A percentile compares a stretch with the other conserved stretches of the same genome.
Evolutionary conservation across 2,797 vertebrate genomes (phyloP).

Genomic region (Tapera naevia): DNA sequence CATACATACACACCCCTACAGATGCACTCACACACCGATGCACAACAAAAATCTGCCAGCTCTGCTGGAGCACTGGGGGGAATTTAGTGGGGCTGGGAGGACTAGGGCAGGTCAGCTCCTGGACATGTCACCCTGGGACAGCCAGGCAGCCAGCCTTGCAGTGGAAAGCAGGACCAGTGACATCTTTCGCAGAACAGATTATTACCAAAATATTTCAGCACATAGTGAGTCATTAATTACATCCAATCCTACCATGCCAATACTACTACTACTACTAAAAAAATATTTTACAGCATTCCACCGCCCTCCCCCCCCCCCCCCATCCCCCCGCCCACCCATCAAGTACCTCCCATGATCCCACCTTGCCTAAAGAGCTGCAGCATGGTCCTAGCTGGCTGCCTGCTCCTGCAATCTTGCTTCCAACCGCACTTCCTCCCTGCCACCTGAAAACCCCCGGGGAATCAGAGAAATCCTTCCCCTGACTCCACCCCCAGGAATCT

Average conservation of each 20-base stretch:
- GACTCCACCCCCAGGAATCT: not conserved
- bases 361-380: not conserved
- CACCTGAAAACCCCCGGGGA: not conserved
- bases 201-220: not conserved
- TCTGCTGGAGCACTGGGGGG: not conserved
- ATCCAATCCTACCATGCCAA: not conserved
- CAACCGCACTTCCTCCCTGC: not conserved
- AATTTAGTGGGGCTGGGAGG: accelerated
- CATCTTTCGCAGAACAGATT: not conserved
- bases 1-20: not conserved
- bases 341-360: not conserved
- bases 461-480: not conserved
- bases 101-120: not conserved
- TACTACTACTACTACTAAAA: not conserved
- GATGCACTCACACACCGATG: not conserved
- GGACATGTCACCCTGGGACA: not conserved
- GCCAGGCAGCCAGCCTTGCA: not conserved
- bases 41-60: not conserved
- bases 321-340: accelerated
- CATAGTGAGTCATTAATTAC: slow-evolving; percentile 22
- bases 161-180: not conserved
- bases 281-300: not conserved
- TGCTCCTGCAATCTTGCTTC: not conserved
- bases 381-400: accelerated
- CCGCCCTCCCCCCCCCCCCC: too few species aligned